These are phyloP conservation scores for Spodoptera frugiperda DNA, from an alignment of 1,140 invertebrate species.

Conservation along the genomic window DNA sequence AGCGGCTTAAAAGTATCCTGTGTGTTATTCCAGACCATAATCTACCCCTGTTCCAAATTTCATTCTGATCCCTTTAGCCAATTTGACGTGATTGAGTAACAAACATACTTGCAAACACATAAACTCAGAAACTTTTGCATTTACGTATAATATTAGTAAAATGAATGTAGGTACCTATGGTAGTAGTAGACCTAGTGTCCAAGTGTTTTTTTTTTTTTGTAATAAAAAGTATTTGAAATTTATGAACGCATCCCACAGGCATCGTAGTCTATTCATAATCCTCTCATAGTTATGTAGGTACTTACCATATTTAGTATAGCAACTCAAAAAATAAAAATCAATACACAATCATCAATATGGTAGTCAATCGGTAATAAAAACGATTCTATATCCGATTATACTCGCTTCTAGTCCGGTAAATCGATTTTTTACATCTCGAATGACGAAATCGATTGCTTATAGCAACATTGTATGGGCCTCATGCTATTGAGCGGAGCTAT, in stretches of 20 bases:
- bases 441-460: slow-evolving; percentile 63
- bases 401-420: slow-evolving; percentile 59
- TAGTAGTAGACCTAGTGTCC: no score
- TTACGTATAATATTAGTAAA: no score
- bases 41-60: no score
- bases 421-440: slow-evolving; percentile 61
- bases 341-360: slow-evolving; percentile 56
- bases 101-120: no score
- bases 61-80: no score
- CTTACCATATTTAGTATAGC: slow-evolving; percentile 42
- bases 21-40: no score
- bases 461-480: slow-evolving; percentile 57
- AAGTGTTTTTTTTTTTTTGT: no score
- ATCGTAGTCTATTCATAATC: slow-evolving; percentile 1
- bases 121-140: no score
- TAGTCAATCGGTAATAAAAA: slow-evolving; percentile 64
- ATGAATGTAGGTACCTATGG: no score
- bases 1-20: no score
- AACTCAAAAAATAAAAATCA: slow-evolving; percentile 57
- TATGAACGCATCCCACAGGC: slow-evolving; percentile 7
- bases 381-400: slow-evolving; percentile 61
- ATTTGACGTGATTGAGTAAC: no score
- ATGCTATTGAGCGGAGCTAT: slow-evolving; percentile 31
- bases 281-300: slow-evolving; percentile 10
- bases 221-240: not conserved